phyloP scores from a whole-genome alignment of 2,113 vertebrate genomes.

The Pluvianellus socialis region DNA sequence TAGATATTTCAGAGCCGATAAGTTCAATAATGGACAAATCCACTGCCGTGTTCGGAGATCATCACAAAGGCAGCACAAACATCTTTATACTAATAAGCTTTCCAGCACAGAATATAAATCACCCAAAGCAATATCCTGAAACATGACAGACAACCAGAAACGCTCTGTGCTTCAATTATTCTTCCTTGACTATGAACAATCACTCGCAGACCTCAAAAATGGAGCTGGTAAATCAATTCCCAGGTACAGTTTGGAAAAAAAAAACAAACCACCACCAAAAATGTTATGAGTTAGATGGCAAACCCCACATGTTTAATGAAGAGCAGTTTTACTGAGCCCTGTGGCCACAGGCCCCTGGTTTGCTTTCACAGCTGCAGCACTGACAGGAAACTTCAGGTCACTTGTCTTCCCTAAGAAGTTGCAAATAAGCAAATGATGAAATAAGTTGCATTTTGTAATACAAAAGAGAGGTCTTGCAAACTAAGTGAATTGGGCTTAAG shows the following conservation, averaged over 20 bases:
- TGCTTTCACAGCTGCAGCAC: background rate
- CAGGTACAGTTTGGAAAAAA: background rate
- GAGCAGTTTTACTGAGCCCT: background rate
- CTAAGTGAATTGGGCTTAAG: background rate
- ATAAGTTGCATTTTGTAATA: constrained; percentile 13
- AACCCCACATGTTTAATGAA: background rate
- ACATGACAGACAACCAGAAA: background rate
- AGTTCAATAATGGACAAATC: background rate
- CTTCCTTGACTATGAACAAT: background rate
- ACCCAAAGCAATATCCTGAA: background rate
- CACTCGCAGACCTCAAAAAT: background rate
- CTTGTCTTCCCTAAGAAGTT: constrained; percentile 2
- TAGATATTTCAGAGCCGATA: background rate
- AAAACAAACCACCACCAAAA: background rate
- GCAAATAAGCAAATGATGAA: constrained; percentile 22
- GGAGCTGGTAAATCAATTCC: background rate
- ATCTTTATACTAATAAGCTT: background rate
- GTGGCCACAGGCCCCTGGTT: background rate
- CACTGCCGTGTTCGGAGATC: background rate
- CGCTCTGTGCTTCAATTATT: background rate
- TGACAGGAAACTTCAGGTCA: constrained; percentile 9
- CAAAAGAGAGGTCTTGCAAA: background rate
- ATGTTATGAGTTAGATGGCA: background rate
- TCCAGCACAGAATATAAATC: background rate
- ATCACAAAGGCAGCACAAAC: background rate